These are phyloP conservation scores for Argyresthia goedartella DNA, from an alignment of 2,888 invertebrate species.

Conservation along the genomic window DNA sequence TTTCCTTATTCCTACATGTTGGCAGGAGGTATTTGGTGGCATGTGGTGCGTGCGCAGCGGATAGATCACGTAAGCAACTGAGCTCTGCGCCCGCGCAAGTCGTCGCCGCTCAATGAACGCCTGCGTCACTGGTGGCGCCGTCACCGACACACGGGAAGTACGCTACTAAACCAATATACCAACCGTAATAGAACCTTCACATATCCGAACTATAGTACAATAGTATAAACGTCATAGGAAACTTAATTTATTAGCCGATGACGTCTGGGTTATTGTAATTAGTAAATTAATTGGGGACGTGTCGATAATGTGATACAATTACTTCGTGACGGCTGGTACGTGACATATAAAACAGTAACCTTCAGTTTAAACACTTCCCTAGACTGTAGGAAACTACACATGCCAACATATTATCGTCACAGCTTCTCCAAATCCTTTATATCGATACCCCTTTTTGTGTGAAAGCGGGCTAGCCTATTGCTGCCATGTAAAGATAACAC, in stretches of 20 bases:
- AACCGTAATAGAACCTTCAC: conserved; percentile 40
- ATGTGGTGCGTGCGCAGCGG: conserved; percentile 53
- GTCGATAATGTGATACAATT: too few relatives aligned
- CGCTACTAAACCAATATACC: conserved; percentile 46
- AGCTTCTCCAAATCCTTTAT: too few relatives aligned
- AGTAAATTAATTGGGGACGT: too few relatives aligned
- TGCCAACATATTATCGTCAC: too few relatives aligned
- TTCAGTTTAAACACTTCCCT: too few relatives aligned
- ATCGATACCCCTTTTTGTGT: too few relatives aligned
- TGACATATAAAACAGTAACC: too few relatives aligned
- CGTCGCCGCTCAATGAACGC: conserved; percentile 50
- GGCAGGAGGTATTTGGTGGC: conserved; percentile 26
- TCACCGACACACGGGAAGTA: conserved; percentile 43
- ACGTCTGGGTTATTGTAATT: background rate
- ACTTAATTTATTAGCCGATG: background rate
- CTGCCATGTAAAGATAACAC: too few relatives aligned
- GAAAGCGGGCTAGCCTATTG: too few relatives aligned
- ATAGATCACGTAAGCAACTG: conserved; percentile 64
- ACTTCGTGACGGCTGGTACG: too few relatives aligned
- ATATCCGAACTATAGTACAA: conserved; percentile 18
- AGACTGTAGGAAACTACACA: too few relatives aligned
- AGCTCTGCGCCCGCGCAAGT: conserved; percentile 44
- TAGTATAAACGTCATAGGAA: background rate
- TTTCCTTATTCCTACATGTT: too few relatives aligned
- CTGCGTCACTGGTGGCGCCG: conserved; percentile 38